Conservation (phyloP, 2,888 invertebrate species). For the Metopia argyrocephala region DNA sequence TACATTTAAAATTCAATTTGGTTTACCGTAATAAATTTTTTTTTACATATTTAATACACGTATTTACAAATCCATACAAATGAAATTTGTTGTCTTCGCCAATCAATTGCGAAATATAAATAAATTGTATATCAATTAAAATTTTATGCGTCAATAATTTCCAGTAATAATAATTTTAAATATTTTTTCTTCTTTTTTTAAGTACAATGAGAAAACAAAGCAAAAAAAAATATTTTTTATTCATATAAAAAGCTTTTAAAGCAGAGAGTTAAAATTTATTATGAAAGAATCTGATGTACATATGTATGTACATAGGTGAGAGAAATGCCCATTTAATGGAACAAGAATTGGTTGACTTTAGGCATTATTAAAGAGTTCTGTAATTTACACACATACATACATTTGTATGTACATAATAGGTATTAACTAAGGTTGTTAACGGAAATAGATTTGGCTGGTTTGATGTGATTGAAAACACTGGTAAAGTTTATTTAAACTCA, state of each 20-base stretch:
- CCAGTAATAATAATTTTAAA: background rate
- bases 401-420: no score
- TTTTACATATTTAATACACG: slow-evolving; percentile 14
- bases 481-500: no score
- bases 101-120: slow-evolving; percentile 9
- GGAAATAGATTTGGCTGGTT: no score
- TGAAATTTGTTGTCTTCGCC: slow-evolving; percentile 1
- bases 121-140: slow-evolving; percentile 59
- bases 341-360: background rate
- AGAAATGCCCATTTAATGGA: background rate
- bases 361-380: background rate
- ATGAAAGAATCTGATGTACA: background rate
- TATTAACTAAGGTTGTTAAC: no score
- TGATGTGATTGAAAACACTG: no score
- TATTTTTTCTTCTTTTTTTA: background rate
- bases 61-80: no score
- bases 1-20: no score
- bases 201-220: background rate
- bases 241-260: background rate
- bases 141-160: slow-evolving; percentile 61
- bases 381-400: no score
- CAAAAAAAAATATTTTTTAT: background rate
- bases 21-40: background rate
- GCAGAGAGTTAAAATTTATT: background rate
- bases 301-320: no score